phyloP scores from a whole-genome alignment of 2,797 vertebrate species.

The Characodon lateralis region DNA sequence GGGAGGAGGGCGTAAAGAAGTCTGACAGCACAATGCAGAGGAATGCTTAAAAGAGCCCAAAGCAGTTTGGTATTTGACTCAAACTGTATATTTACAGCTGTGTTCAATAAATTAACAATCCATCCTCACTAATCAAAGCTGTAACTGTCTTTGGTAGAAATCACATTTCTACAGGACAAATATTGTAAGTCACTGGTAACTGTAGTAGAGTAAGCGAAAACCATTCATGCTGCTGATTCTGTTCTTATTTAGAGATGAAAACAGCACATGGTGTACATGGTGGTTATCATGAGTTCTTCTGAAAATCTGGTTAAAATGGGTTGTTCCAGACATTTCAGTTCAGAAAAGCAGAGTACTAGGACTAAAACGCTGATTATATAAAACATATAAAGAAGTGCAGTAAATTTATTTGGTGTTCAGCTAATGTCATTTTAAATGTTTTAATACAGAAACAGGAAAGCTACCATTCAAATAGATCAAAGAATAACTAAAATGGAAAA shows the following conservation, averaged over 20 bases:
- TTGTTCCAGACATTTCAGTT: not conserved
- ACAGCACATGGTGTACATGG: not conserved
- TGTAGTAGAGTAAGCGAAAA: not conserved
- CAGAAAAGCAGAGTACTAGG: not conserved
- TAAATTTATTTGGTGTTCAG: not conserved
- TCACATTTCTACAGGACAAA: not conserved
- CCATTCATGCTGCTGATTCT: not conserved
- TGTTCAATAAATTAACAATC: not conserved
- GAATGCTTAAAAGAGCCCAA: conserved; percentile 6
- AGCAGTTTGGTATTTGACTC: conserved; percentile 2
- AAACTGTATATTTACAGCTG: not conserved
- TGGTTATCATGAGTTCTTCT: not conserved
- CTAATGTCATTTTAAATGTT: not conserved
- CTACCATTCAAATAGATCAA: not conserved
- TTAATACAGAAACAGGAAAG: not conserved
- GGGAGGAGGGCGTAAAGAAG: conserved; percentile 1
- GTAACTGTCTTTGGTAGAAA: not conserved
- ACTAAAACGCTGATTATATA: not conserved
- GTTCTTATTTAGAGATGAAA: not conserved
- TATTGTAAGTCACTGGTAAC: not conserved
- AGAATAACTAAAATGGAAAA: too few relatives aligned
- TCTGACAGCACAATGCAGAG: conserved; percentile 7
- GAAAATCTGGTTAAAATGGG: not conserved
- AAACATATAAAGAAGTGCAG: not conserved
- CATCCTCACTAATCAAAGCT: not conserved